Evolutionary conservation across 92 coral and sea anemone genomes (phyloP), one percentile per base, ranked within the genome.

Genomic region (Montipora capitata): DNA sequence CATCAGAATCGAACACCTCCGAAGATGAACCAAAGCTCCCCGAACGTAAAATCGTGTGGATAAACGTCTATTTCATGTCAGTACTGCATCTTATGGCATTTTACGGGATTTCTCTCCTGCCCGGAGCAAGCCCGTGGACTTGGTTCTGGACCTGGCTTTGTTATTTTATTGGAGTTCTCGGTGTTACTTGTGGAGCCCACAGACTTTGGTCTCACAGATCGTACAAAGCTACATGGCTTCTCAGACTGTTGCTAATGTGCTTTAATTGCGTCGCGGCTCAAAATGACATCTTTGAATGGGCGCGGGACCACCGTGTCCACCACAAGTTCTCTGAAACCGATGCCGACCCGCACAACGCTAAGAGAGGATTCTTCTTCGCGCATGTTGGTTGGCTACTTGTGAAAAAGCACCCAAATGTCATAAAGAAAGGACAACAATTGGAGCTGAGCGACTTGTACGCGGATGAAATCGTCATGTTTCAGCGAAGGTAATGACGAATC

Each of bases 261-360:
- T 15, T 84, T 42, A 86, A 93, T 48, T 85, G 87, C 84, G 18
- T 82, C 27, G 94, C 89, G 5, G 94, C 76, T 5, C 94, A 93
- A 42, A 86, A 93, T 59, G 89, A 82, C 70, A 93, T 93, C 86
- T 93, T 86, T 79, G 94, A 93, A 80, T 93, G 96, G 96, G 80
- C 74, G 52, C 84, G 96, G 44, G 96, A 93, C 82, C 96, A 93
- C 58, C 96, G 96, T 20, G 94, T 86, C 5, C 96, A 93, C 65
- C 96, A 93, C 85, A 93, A 93, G 84, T 93, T 45, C 39, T 20
- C 96, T 1, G 96, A 93, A 77, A 93, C 96, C 6, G 92, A 93
- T 40, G 96, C 92, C 4, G 96, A 93, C 79, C 96, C 96, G 10
- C 96, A 93, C 82, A 90, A 93, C 72, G 96, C 96, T 1, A 90